Base-by-base conservation (phyloP, 2,888 invertebrate species). In the Amiota communis region DNA sequence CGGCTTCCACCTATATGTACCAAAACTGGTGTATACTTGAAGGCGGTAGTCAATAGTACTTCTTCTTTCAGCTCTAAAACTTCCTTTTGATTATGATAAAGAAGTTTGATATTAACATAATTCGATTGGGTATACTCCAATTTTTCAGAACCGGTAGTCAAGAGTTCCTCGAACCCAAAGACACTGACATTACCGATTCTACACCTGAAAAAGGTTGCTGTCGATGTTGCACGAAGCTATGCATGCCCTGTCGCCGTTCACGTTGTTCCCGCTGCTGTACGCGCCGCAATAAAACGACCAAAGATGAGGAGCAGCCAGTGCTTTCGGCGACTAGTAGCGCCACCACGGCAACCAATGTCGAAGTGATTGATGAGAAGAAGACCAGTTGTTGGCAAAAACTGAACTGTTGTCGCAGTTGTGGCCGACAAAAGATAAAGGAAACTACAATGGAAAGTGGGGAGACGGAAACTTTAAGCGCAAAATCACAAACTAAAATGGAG, bases 361-460 rank as follows among this genome's bases (percentile, higher is more conserved):
- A 87, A 73, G 78, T 88, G 73, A 77, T 88, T 36, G 84, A 89
- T 77, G 89, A 89, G 76, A 78, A 75, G 48, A 87, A 86, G 73
- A 73, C 79, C 17, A 84, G 86, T 67, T 90, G 89, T 71, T 90
- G 90, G 89, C 86, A 86, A 72, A 86, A 81, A 71, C 78, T 88
- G 15, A 88, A 84, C 76, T 90, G 90, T 73, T 91, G 90, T 80
- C 90, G 89, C 77, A 85, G 89, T 23, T 83, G 91, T 72, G 64
- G 73, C 15, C 82, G 83, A 49, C 81, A 78, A 91, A 89, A 89
- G 0, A 91, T 92, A 74, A 88, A 23, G 8, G n/a, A 77, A 49
- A 68, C 74, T 23, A 13, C 67, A 23, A 23, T 53, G 51, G 51
- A 53, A 23, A 69, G 75, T 72, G 72, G 75, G 36, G 72, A 76